Evolutionary conservation across 1,140 invertebrate genomes (phyloP), one percentile per base, ranked within the genome.

Genomic region (Gerris buenoi): DNA sequence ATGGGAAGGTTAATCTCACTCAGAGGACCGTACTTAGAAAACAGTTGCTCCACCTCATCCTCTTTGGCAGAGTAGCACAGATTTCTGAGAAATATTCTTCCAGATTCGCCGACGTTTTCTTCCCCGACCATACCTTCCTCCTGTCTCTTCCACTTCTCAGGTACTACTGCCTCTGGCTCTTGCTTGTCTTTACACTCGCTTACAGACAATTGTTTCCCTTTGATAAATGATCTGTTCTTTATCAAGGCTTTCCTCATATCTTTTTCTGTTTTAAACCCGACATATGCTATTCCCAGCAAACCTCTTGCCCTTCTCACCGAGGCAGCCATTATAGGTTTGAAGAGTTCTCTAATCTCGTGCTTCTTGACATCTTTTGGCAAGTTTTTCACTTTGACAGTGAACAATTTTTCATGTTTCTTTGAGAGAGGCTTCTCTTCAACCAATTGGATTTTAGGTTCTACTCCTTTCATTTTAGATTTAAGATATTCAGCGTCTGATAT

Each of bases 11-110:
- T 87, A 0, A 97, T 80, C 79, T 99, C 95, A 10, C 89, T 83
- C 25, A 98, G 67, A 2, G 89, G 88, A 91, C 93, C 94, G 84
- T 84, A 96, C 79, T 89, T 87, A 76, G 87, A 83, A 82, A 99
- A 98, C 0, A 94, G 70, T 70, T 83, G 77, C 73, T 87, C 85
- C 15, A 99, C 74, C 73, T 97, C 91, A 69, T 91, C 87, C 79
- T 98, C 94, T 0, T 86, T 95, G 2, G 87, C 85, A 1, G 86
- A 84, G 76, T 97, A 99, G 0, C 92, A 78, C 22, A 99, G 79
- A 82, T 99, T 99, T 70, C 97, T 81, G 14, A 98, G 81, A 83
- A 95, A 99, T 70, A 99, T 89, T 70, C 89, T 84, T 1, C 97
- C 97, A 72, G 94, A 93, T 77, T 94, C 91, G 1, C 85, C 89